These are phyloP conservation scores for Andricus quercusramuli DNA, from an alignment of 2,888 invertebrate species.

Conservation along the genomic window DNA sequence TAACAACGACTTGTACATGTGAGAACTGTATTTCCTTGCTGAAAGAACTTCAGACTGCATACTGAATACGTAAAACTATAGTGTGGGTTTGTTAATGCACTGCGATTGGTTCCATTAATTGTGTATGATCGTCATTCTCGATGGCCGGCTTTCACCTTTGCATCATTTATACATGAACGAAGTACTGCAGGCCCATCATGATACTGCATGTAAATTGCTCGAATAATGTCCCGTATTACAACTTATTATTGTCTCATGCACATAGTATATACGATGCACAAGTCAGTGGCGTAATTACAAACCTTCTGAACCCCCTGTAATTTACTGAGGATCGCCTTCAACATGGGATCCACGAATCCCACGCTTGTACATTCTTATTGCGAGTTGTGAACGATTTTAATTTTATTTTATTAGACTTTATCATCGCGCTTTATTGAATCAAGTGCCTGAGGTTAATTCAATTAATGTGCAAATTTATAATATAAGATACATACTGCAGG, in stretches of 20 bases:
- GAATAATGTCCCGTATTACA: conserved; percentile 37
- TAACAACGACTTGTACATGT: not conserved
- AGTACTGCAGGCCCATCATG: conserved; percentile 16
- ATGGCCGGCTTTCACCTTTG: conserved; percentile 52
- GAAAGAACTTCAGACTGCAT: conserved; percentile 55
- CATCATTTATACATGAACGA: conserved; percentile 53
- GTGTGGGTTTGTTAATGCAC: conserved; percentile 59
- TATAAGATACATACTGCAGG: not conserved
- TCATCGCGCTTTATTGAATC: not conserved
- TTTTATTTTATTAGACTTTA: not conserved
- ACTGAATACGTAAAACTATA: conserved; percentile 59
- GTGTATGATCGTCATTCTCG: conserved; percentile 49
- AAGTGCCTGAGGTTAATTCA: not conserved
- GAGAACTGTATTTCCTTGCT: not conserved
- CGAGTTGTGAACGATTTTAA: not conserved
- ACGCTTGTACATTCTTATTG: not conserved
- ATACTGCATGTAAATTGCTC: conserved; percentile 27
- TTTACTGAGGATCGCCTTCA: conserved; percentile 11
- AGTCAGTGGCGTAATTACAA: conserved; percentile 34
- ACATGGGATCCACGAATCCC: conserved; percentile 16
- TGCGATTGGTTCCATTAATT: conserved; percentile 63
- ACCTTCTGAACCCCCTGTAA: conserved; percentile 18
- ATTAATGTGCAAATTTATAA: not conserved
- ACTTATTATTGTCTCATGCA: conserved; percentile 39
- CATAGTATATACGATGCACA: conserved; percentile 1